Base-by-base conservation (phyloP, 2,797 vertebrate species). In the Gambelia wislizenii region DNA sequence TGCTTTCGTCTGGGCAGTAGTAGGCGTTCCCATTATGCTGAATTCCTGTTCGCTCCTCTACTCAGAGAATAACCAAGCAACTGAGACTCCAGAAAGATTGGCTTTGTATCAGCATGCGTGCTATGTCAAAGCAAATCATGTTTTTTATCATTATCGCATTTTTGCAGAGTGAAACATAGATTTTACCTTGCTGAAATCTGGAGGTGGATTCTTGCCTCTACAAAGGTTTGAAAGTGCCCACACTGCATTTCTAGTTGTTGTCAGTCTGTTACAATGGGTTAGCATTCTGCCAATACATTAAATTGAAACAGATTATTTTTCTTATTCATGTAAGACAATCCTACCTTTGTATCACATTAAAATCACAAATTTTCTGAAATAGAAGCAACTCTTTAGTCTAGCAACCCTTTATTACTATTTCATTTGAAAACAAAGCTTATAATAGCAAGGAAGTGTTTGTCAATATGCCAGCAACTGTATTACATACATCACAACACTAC, bases 241-340 rank as follows among this genome's bases (percentile, higher is more conserved):
- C 47, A 99, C 98, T 36, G 98, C 98, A 85, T 99, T 99, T 96
- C 98, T 98, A 96, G 98, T 99, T 96, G 98, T 99, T 54, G 98
- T 99, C 91, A 99, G 98, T 92, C 99, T 98, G 95, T 98, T 98
- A 56, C 98, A 98, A 97, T 98, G 99, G 91, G 98, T 98, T 96
- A 99, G 93, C 91, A 99, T 96, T 94, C 98, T 99, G 95, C 33
- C 92, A 86, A 94, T 90, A 72, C 4, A 75, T 54, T 30, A 42
- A 56, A 42, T 81, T 72, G 54, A 89, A 81, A 74, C 6, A 74
- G 52, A 61, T 39, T 52, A n/a, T 52, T 86, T 59, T 44, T 39
- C 20, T 64, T 22, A 69, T 56, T 42, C 67, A 77, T 4, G 22
- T 27, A 64, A 72, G 14, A 77, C 3, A 77, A 36, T 67, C 59